Base-by-base conservation (phyloP, 2,113 vertebrate species). In the Amblyopsis rosae region DNA sequence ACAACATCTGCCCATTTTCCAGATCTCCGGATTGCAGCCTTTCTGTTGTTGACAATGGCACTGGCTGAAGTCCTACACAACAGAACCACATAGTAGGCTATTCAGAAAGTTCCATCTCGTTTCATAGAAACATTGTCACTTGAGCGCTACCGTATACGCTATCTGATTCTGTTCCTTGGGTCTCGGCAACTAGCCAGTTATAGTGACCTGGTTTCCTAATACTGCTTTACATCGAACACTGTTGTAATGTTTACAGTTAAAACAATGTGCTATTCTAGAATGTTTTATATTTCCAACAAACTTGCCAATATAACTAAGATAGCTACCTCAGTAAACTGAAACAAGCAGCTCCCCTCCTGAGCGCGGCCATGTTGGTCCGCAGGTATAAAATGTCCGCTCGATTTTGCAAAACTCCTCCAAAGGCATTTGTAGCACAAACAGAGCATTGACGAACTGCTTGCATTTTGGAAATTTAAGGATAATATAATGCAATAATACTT, bases 311-410 rank as follows among this genome's bases (percentile, higher is more conserved):
- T 6, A 13, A 16, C 1, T 46, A 3, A 66, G 3, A 16, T 32
- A 53, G 60, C 16, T 77, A 93, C 92, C 87, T 90, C 45, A 93
- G 12, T 4, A 91, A 79, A 64, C 74, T 69, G 2, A 90, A 19
- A 57, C 66, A 86, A 0, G 16, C 45, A 0, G 59, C 12, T 9
- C 73, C 72, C 9, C 76, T 82, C 4, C 81, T 45, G 9, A 88
- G 53, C 6, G 76, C 80, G 26, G 88, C 87, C 92, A 93, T 93
- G 33, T 86, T 88, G 77, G 79, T 84, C 63, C 70, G 75, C 9
- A 79, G 35, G 15, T 64, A 48, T 68, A 86, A 88, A 76, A 87
- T 57, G 75, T 92, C 62, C 76, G 68, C 68, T 48, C 72, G 71
- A 19, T 70, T 80, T 0, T 71, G 11, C 62, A 82, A 63, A 63